phyloP scores from a whole-genome alignment of 2,888 invertebrate genomes.

The Diadromus collaris region DNA sequence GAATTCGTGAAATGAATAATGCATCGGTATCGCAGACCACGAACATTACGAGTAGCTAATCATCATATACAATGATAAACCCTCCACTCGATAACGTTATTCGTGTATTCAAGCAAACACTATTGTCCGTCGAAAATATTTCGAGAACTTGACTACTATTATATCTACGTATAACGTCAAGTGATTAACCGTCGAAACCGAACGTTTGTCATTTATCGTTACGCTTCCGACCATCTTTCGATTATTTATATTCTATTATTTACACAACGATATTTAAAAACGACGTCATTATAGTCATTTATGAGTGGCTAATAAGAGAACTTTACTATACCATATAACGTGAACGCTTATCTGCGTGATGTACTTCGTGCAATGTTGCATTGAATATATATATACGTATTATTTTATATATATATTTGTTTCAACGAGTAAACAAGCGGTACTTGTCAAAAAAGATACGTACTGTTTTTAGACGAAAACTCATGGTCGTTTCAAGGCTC shows the following conservation, averaged over 20 bases:
- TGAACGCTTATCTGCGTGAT: constrained; percentile 48
- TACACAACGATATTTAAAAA: constrained; percentile 13
- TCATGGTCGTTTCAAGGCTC: constrained; percentile 57
- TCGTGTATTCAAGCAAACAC: neutral
- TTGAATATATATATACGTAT: constrained; percentile 29
- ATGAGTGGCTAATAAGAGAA: constrained; percentile 29
- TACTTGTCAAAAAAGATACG: constrained; percentile 54
- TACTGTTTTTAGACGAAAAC: constrained; percentile 59
- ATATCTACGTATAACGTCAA: constrained; percentile 32
- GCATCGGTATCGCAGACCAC: neutral
- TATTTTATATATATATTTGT: constrained; percentile 18
- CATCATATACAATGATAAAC: neutral
- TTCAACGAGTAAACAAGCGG: constrained; percentile 57
- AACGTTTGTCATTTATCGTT: constrained; percentile 18
- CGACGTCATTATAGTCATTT: constrained; percentile 18
- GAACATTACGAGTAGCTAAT: constrained; percentile 16
- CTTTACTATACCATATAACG: constrained; percentile 34
- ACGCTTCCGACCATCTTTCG: constrained; percentile 6
- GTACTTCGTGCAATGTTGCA: constrained; percentile 52
- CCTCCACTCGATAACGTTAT: neutral
- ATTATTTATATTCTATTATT: neutral
- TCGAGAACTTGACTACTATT: constrained; percentile 35
- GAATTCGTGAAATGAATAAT: constrained; percentile 33
- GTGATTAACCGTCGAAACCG: constrained; percentile 21
- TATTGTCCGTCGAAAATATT: constrained; percentile 14